Conservation (phyloP, 1,140 invertebrate genomes). For the Drosophila rufa region DNA sequence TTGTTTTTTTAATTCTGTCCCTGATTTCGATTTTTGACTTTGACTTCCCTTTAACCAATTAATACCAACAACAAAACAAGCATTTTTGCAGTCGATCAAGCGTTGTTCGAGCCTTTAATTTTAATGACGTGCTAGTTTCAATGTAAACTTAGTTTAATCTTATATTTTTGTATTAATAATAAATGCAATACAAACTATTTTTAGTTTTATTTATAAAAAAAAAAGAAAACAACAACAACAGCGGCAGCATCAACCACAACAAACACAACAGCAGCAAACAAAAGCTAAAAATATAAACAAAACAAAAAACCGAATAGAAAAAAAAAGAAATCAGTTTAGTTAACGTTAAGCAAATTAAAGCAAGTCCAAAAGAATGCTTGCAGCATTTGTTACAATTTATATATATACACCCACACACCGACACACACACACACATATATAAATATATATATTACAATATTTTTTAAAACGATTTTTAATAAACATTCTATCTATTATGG, state of each 20-base stretch:
- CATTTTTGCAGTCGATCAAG: conserved; percentile 71
- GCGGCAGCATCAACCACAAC: conserved; percentile 14
- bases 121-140: conserved; percentile 73
- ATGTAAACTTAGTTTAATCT: conserved; percentile 76
- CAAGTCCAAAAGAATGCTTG: conserved; percentile 56
- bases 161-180: conserved; percentile 80
- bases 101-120: conserved; percentile 65
- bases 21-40: conserved; percentile 56
- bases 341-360: conserved; percentile 74
- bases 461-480: conserved; percentile 77
- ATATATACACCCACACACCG: conserved; percentile 19
- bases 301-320: conserved; percentile 30
- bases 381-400: conserved; percentile 80
- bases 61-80: conserved; percentile 40
- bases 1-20: conserved; percentile 35
- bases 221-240: conserved; percentile 23
- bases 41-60: conserved; percentile 48
- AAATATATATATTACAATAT: conserved; percentile 72
- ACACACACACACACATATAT: conserved; percentile 34
- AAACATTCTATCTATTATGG: conserved; percentile 77
- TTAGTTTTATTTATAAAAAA: conserved; percentile 76
- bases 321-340: conserved; percentile 57
- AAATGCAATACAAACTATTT: conserved; percentile 82
- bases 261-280: conserved; percentile 4
- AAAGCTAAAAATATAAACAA: conserved; percentile 27